Percentiles rank a stretch among this genome's conserved stretches.
These are phyloP conservation scores for Danio albolineatus DNA, from an alignment of 2,797 vertebrate species.

Conservation along the genomic window DNA sequence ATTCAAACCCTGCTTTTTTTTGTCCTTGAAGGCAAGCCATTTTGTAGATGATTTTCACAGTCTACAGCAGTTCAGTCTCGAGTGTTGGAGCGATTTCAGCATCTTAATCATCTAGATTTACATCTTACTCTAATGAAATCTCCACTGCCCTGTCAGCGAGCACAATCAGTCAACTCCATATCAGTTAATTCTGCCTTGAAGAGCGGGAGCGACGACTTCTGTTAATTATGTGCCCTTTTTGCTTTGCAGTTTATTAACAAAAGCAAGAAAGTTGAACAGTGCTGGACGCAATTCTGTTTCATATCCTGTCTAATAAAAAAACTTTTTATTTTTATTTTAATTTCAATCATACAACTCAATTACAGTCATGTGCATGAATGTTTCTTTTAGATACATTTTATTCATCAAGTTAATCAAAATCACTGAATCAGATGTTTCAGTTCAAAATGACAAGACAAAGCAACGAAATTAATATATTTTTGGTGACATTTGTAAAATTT, in stretches of 20 bases:
- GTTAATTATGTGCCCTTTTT: constrained; percentile 19
- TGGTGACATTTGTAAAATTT: too few species aligned
- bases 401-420: neutral
- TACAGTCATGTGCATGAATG: neutral
- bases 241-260: neutral
- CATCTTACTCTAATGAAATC: constrained; percentile 20
- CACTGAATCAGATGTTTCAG: too few species aligned
- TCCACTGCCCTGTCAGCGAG: constrained; percentile 11
- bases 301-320: neutral
- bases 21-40: neutral
- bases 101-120: constrained; percentile 43
- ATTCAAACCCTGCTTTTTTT: neutral
- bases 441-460: too few species aligned
- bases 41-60: constrained; percentile 18
- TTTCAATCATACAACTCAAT: neutral
- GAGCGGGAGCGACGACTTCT: neutral
- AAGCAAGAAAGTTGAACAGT: neutral
- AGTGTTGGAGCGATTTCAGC: constrained; percentile 7
- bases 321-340: neutral
- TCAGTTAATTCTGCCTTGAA: constrained; percentile 15
- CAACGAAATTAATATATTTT: too few species aligned
- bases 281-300: neutral
- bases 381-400: neutral
- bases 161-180: constrained; percentile 19
- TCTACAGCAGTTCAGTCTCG: constrained; percentile 5